These are phyloP conservation scores for Drepanosiphum platanoidis DNA, from an alignment of 2,888 invertebrate genomes.

Conservation along the genomic window DNA sequence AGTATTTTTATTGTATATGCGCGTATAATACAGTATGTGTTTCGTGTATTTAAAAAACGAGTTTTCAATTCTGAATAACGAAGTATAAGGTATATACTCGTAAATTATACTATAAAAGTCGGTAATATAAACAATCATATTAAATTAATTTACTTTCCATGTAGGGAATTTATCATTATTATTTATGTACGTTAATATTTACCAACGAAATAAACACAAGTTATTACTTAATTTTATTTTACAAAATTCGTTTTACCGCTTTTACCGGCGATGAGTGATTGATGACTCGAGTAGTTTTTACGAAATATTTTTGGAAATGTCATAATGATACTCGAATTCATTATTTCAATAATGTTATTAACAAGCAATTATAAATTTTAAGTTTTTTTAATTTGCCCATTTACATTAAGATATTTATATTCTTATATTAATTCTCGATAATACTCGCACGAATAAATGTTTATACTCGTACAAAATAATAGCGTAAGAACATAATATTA, in stretches of 20 bases:
- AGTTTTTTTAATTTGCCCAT: too few species aligned
- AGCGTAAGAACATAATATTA: neutral
- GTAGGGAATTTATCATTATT: conserved; percentile 39
- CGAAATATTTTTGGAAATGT: neutral
- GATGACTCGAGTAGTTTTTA: neutral
- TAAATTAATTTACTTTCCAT: conserved; percentile 44
- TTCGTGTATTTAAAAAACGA: conserved; percentile 43
- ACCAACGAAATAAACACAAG: conserved; percentile 2
- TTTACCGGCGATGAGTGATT: neutral
- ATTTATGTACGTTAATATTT: conserved; percentile 17
- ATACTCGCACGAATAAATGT: too few species aligned
- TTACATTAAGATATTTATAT: neutral
- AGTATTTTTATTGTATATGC: conserved; percentile 10
- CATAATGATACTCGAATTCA: neutral
- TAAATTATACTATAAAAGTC: conserved; percentile 46
- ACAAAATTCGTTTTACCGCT: neutral
- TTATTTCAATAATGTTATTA: neutral
- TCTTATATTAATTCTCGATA: neutral
- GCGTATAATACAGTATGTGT: conserved; percentile 3
- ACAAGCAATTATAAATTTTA: neutral
- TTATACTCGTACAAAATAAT: neutral
- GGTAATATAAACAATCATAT: conserved; percentile 49
- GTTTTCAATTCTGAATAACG: conserved; percentile 37
- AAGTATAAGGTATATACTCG: neutral
- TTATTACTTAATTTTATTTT: conserved; percentile 26